A percentile compares a stretch with the other conserved stretches of the same genome.
Conservation (phyloP, 2,113 vertebrate genomes). For the Cyprinus carpio region DNA sequence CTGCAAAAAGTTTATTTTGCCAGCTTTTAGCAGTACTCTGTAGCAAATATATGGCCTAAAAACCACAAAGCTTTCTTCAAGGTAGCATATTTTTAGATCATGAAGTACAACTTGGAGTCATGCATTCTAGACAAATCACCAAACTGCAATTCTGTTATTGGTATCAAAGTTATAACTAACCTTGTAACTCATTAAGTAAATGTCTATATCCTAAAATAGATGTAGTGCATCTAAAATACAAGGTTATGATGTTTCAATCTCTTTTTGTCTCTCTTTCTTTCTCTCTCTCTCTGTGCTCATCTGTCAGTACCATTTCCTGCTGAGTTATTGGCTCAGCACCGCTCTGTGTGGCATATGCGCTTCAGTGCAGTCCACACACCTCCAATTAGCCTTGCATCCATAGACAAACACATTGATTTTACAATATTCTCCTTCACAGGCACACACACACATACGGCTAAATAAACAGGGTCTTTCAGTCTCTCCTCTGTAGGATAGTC, state of each 20-base stretch:
- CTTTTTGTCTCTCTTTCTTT: constrained; percentile 25
- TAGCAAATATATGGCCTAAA: neutral
- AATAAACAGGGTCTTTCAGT: constrained; percentile 24
- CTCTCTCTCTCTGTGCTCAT: constrained; percentile 52
- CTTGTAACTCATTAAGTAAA: neutral
- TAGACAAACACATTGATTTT: constrained; percentile 60
- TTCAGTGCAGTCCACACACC: constrained; percentile 57
- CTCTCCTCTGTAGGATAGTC: constrained; percentile 27
- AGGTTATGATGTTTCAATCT: neutral
- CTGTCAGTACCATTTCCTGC: constrained; percentile 57
- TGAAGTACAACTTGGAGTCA: neutral
- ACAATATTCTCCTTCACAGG: constrained; percentile 39
- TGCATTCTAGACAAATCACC: neutral
- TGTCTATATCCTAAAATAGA: neutral
- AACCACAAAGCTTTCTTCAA: neutral
- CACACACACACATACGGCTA: constrained; percentile 20
- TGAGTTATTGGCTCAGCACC: constrained; percentile 62
- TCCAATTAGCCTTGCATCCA: constrained; percentile 62
- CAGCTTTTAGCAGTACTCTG: neutral
- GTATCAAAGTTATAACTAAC: neutral
- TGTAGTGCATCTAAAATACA: neutral
- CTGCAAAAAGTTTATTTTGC: neutral
- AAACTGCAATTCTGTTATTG: neutral
- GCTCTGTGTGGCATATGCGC: constrained; percentile 61
- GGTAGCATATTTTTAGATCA: neutral